Base-by-base conservation (phyloP, 2,113 vertebrate genomes). In the Vireo altiloquus region DNA sequence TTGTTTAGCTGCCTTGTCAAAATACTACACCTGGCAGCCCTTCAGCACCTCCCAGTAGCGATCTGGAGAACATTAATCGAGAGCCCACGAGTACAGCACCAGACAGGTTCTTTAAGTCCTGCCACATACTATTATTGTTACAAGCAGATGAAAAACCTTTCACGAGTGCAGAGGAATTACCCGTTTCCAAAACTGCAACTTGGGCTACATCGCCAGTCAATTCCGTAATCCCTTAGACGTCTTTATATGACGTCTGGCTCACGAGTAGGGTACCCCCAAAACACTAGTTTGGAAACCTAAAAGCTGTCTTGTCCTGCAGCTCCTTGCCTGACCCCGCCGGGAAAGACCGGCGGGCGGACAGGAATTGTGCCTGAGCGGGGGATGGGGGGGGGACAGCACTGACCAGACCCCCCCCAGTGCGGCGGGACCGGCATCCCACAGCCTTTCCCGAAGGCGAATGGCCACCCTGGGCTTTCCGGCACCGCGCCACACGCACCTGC, bases 401-500 rank as follows among this genome's bases (percentile, higher is more conserved):
- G 25, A 13, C 6, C 13, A 1, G 14, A 50, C 18, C 11, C 2
- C 6, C 6, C 39, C 17, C 2, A 18, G 27, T 3, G 9, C 44
- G 4, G 44, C 13, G 6, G 14, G 2, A 22, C 40, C 49, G 2
- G 14, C 49, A 54, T 27, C 39, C 47, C 76, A 0, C 61, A n/a
- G 42, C 61, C 33, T 23, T 46, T 27, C 57, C 53, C 25, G 6
- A 44, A 21, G 23, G 50, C 75, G 3, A 78, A 7, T 28, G 10
- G 9, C 13, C 15, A 9, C 11, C 31, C 39, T 14, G 6, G 66
- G 5, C 65, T 28, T 24, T 50, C 70, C 53, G 2, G 27, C 54
- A 19, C 90, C 40, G 27, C 87, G 33, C 59, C 50, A 42, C 94
- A 93, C 90, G 49, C 92, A 89, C 90, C 94, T 91, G 81, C n/a